Evolutionary conservation across 2,888 invertebrate species (phyloP), one percentile per base, ranked within the genome.

Genomic region (Trypoxylon attenuatum): DNA sequence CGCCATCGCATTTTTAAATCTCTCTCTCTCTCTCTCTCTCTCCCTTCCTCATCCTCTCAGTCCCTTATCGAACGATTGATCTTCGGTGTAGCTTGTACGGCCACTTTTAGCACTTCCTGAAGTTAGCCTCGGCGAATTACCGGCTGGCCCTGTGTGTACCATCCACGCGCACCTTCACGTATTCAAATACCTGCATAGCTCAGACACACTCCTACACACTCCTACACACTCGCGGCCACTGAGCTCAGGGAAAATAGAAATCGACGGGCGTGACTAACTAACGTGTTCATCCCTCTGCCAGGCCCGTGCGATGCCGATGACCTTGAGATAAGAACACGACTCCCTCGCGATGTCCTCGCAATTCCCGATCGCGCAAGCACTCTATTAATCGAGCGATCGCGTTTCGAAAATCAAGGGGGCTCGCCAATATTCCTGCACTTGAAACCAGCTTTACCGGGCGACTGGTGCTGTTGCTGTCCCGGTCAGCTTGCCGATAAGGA

Each of bases 361-460:
- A 49, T 13, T 16, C 23, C 16, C 21, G 1, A 6, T 8, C 42
- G 29, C 39, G 10, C 27, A 54, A 63, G 62, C 53, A 54, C 63
- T 72, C 60, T 62, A 63, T 66, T 68, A 68, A 62, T 56, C 66
- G 62, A 27, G 18, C 33, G 15, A 22, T 13, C 50, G n/a, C 13
- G 53, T 71, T 61, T 67, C 62, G 70, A 75, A 69, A 77, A 77
- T 59, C 57, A 50, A 77, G 66, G 72, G 57, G 61, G 50, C 65
- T 52, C 56, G 22, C 22, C 15, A 56, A 38, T 66, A 55, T 66
- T 71, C 69, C 52, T 54, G 13, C 46, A 3, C 13, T 15, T 16
- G 57, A 62, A 76, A 76, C 76, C 77, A 69, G 76, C 72, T 74
- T 41, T 13, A 10, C 33, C n/a, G 13, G 22, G 16, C 43, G 23